A percentile compares a stretch with the other conserved stretches of the same genome.
Evolutionary conservation across 2,888 invertebrate genomes (phyloP).

Genomic region (Eupelmus urozonus): DNA sequence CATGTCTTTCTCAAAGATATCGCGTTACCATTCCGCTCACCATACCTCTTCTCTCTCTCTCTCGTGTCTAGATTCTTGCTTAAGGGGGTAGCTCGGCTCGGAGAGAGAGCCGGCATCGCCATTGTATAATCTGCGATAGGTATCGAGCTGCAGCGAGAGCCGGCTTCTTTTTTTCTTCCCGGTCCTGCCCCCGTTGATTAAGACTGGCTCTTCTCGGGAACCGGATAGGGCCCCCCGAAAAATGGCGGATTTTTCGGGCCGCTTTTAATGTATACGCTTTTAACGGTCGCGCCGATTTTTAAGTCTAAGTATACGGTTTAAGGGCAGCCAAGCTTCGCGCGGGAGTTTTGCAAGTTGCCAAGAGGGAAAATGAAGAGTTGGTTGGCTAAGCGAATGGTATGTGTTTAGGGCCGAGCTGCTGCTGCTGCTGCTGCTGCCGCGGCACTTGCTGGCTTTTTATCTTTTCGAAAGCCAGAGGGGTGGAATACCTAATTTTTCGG

Average conservation of each 20-base stretch:
- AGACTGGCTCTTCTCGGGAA: background rate
- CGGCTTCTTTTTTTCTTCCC: slow-evolving; percentile 1
- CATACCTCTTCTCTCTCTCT: background rate
- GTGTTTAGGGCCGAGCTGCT: too few relatives aligned
- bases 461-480: background rate
- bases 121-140: slow-evolving; percentile 46
- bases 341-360: slow-evolving; percentile 33
- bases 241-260: slow-evolving; percentile 31
- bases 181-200: slow-evolving; percentile 18
- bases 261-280: slow-evolving; percentile 23
- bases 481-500: slow-evolving; percentile 17
- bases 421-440: too few relatives aligned
- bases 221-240: slow-evolving; percentile 15
- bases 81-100: slow-evolving; percentile 17
- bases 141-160: slow-evolving; percentile 30
- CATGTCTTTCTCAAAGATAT: background rate
- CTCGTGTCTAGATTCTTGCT: slow-evolving; percentile 3
- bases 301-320: slow-evolving; percentile 55
- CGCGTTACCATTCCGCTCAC: background rate
- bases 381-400: slow-evolving; percentile 40
- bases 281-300: slow-evolving; percentile 47
- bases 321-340: background rate
- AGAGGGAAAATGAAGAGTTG: slow-evolving; percentile 29
- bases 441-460: slow-evolving; percentile 51
- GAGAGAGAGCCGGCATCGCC: slow-evolving; percentile 10